A percentile compares a stretch with the other conserved stretches of the same genome.
Evolutionary conservation across 2,888 invertebrate genomes (phyloP).

Genomic region (Chrysolina oricalcia): DNA sequence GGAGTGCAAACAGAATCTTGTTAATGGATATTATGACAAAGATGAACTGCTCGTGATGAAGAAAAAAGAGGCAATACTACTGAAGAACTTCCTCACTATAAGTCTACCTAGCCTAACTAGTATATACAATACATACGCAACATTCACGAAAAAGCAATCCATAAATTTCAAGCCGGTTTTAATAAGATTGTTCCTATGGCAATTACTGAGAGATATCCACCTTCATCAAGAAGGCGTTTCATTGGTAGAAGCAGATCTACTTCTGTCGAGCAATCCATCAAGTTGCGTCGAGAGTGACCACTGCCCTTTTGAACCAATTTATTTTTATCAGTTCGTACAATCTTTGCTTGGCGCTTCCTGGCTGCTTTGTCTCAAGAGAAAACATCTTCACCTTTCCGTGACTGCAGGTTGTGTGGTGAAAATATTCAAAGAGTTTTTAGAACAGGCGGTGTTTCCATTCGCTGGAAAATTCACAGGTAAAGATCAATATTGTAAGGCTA

Average conservation of each 20-base stretch:
- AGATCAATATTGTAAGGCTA: background rate
- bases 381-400: constrained; percentile 59
- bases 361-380: constrained; percentile 70
- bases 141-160: constrained; percentile 65
- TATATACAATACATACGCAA: constrained; percentile 75
- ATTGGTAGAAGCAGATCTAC: constrained; percentile 73
- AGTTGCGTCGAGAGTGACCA: constrained; percentile 72
- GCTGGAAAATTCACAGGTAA: constrained; percentile 65
- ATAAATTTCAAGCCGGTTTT: constrained; percentile 66
- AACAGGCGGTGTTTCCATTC: constrained; percentile 72
- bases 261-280: constrained; percentile 72
- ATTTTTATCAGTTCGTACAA: constrained; percentile 78
- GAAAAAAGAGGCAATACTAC: constrained; percentile 71
- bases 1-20: too few relatives aligned
- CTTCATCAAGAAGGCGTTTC: constrained; percentile 71
- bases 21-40: background rate
- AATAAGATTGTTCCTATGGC: constrained; percentile 76
- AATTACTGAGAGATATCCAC: constrained; percentile 76
- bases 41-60: constrained; percentile 24
- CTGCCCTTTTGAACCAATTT: constrained; percentile 76
- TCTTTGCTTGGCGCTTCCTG: constrained; percentile 71
- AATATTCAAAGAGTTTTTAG: constrained; percentile 74
- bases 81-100: constrained; percentile 71
- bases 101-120: constrained; percentile 72
- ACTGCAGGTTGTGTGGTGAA: constrained; percentile 73